Percentiles rank a stretch among this genome's conserved stretches.
Evolutionary conservation across 1,140 invertebrate species (phyloP).

Genomic region (Acyrthosiphon pisum): DNA sequence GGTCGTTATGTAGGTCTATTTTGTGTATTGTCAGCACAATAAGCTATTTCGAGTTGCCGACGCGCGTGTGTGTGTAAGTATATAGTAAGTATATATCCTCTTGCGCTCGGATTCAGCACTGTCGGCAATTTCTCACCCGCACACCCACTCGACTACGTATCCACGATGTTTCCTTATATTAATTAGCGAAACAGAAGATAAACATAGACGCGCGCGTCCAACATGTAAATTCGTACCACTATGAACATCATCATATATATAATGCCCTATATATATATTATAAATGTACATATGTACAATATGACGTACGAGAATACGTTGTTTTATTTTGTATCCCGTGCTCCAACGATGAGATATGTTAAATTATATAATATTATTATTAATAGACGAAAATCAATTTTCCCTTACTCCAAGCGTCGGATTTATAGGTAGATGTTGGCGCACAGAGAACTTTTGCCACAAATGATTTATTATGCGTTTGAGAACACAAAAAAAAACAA

Average conservation of each 20-base stretch:
- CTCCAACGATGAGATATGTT: no score
- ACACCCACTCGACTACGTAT: background rate
- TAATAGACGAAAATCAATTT: background rate
- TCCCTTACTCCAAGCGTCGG: background rate
- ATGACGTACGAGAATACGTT: background rate
- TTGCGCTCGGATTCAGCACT: background rate
- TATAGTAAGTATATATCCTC: background rate
- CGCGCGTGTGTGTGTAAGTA: no score
- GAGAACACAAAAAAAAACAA: background rate
- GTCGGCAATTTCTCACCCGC: background rate
- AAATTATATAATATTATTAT: background rate
- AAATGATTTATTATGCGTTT: background rate
- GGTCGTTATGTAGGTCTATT: background rate
- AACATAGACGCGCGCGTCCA: background rate
- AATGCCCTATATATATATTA: background rate
- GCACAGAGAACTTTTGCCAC: background rate
- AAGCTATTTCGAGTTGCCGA: background rate
- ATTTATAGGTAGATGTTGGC: background rate
- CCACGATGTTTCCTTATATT: background rate
- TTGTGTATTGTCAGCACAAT: slow-evolving; percentile 34
- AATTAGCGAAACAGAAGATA: slow-evolving; percentile 13
- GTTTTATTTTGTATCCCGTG: background rate
- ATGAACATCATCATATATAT: background rate
- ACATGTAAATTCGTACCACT: background rate
- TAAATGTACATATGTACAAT: background rate